phyloP scores from a whole-genome alignment of 2,113 vertebrate species.

The Prolemur simus region DNA sequence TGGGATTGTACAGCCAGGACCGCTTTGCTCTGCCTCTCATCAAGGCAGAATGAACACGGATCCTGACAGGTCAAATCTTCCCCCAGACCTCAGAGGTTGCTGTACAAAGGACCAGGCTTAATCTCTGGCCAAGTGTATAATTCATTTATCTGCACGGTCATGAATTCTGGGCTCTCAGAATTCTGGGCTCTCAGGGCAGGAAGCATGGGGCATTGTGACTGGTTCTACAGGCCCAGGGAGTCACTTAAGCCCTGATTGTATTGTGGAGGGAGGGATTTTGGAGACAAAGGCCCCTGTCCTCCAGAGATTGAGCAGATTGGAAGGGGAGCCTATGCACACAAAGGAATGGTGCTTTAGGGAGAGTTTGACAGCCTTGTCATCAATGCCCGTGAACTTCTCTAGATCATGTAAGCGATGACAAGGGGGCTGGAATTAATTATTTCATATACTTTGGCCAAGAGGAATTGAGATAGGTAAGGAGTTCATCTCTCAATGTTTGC shows the following conservation, averaged over 20 bases:
- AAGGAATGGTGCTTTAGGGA: conserved; percentile 82
- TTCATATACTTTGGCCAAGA: conserved; percentile 80
- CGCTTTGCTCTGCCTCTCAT: conserved; percentile 83
- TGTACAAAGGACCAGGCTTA: conserved; percentile 89
- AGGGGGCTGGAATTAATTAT: conserved; percentile 81
- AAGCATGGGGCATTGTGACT: conserved; percentile 88
- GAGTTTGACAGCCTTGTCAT: conserved; percentile 83
- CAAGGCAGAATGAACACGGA: conserved; percentile 88
- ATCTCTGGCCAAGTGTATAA: conserved; percentile 87
- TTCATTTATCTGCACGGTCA: conserved; percentile 93
- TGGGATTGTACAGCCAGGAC: conserved; percentile 82
- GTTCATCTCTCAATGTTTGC: conserved; percentile 68
- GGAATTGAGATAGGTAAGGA: conserved; percentile 80
- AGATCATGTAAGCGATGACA: conserved; percentile 83
- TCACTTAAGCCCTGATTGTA: conserved; percentile 89
- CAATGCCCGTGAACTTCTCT: conserved; percentile 81
- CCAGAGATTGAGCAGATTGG: conserved; percentile 93
- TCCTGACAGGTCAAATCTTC: conserved; percentile 93
- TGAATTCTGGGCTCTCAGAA: conserved; percentile 92
- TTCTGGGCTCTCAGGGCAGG: conserved; percentile 90
- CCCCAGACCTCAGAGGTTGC: conserved; percentile 85
- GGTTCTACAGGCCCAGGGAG: conserved; percentile 82
- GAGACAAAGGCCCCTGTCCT: conserved; percentile 91
- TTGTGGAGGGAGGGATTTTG: conserved; percentile 91
- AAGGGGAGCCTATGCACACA: conserved; percentile 88